Percentiles rank a stretch among this genome's conserved stretches.
Conservation (phyloP, 2,113 vertebrate genomes). For the Coryphaenoides rupestris region DNA sequence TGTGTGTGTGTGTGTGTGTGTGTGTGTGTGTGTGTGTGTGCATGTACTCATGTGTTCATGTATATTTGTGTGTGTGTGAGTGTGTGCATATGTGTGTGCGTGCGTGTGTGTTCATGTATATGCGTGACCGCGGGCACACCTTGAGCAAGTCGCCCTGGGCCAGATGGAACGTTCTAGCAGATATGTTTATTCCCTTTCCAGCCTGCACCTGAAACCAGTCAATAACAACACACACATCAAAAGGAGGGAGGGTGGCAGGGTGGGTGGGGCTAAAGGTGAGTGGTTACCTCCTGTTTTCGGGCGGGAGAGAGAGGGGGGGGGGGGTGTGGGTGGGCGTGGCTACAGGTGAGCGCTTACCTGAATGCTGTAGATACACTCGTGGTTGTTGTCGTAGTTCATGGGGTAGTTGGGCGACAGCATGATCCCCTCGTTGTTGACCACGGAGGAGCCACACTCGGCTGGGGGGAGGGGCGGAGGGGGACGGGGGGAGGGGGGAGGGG, state of each 20-base stretch:
- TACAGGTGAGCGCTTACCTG: slow-evolving; percentile 60
- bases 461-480: slow-evolving; percentile 12
- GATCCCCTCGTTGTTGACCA: slow-evolving; percentile 74
- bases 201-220: slow-evolving; percentile 80
- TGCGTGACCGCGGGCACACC: slow-evolving; percentile 26
- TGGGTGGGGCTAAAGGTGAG: no score
- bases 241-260: neutral
- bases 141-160: slow-evolving; percentile 91
- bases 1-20: no score
- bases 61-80: neutral
- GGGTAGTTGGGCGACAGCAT: slow-evolving; percentile 80
- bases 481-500: neutral
- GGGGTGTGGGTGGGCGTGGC: no score
- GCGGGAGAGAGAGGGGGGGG: no score
- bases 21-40: no score
- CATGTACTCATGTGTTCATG: neutral
- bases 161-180: slow-evolving; percentile 92
- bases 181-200: slow-evolving; percentile 97
- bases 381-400: slow-evolving; percentile 78
- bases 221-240: slow-evolving; percentile 17
- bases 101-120: no score
- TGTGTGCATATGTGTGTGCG: no score
- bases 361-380: slow-evolving; percentile 98
- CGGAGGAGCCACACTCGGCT: slow-evolving; percentile 78
- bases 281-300: no score